Evolutionary conservation across 1,140 invertebrate genomes (phyloP).

Genomic region (Muscidifurax raptorellus): DNA sequence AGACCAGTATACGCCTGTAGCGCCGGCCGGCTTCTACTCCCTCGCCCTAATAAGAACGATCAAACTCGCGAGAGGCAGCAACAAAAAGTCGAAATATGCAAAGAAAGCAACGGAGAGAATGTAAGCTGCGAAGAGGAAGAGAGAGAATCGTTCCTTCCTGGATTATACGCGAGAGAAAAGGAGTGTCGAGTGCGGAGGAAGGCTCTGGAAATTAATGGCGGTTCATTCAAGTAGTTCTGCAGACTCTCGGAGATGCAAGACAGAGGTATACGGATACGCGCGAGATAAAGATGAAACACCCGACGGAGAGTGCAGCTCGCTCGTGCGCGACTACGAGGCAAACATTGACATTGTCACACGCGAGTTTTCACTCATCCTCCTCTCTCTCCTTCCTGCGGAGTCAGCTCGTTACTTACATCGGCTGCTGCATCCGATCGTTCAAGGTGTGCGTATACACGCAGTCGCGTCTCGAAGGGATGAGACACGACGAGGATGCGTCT

Average conservation of each 20-base stretch:
- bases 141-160: conserved; percentile 43
- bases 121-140: neutral
- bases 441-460: neutral
- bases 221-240: conserved; percentile 58
- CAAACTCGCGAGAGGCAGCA: neutral
- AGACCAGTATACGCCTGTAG: neutral
- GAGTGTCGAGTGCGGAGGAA: conserved; percentile 1
- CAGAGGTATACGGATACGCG: neutral
- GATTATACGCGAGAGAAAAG: conserved; percentile 34
- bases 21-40: neutral
- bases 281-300: neutral
- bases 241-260: conserved; percentile 35
- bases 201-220: conserved; percentile 62
- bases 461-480: conserved; percentile 46
- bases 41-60: neutral
- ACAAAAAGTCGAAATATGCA: conserved; percentile 13
- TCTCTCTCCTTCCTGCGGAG: conserved; percentile 44
- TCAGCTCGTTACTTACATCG: neutral
- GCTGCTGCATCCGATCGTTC: neutral
- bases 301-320: conserved; percentile 1
- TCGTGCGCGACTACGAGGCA: conserved; percentile 56
- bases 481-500: neutral
- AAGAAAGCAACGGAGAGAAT: neutral
- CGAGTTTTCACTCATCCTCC: conserved; percentile 29
- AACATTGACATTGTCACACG: conserved; percentile 69